phyloP scores from a whole-genome alignment of 2,113 vertebrate genomes.

The Microtus montanus region DNA sequence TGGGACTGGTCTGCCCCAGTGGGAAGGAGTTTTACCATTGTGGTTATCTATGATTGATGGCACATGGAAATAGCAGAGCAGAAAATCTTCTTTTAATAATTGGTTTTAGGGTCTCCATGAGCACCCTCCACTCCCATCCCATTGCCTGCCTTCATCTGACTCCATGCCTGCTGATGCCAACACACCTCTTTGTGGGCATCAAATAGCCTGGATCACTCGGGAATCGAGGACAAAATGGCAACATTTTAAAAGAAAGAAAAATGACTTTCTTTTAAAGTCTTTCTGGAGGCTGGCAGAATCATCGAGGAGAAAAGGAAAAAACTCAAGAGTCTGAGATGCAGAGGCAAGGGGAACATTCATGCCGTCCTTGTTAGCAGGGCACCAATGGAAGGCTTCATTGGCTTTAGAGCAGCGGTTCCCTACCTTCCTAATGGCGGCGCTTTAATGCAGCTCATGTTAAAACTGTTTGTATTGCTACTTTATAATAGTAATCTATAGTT shows the following conservation, averaged over 20 bases:
- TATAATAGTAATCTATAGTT: neutral
- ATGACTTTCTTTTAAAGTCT: neutral
- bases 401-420: neutral
- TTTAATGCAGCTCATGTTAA: neutral
- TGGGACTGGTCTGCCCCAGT: neutral
- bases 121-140: neutral
- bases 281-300: neutral
- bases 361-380: neutral
- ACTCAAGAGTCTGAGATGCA: neutral
- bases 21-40: neutral
- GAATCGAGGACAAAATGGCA: neutral
- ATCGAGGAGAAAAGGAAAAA: neutral
- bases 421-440: neutral
- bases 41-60: neutral
- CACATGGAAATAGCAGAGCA: neutral
- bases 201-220: neutral
- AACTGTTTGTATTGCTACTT: neutral
- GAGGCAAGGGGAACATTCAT: neutral
- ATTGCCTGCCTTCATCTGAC: neutral
- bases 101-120: conserved; percentile 20
- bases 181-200: neutral
- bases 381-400: neutral
- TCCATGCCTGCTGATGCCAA: neutral
- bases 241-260: neutral
- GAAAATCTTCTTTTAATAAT: neutral